Conservation (phyloP, 2,113 vertebrate genomes). For the Peromyscus maniculatus region DNA sequence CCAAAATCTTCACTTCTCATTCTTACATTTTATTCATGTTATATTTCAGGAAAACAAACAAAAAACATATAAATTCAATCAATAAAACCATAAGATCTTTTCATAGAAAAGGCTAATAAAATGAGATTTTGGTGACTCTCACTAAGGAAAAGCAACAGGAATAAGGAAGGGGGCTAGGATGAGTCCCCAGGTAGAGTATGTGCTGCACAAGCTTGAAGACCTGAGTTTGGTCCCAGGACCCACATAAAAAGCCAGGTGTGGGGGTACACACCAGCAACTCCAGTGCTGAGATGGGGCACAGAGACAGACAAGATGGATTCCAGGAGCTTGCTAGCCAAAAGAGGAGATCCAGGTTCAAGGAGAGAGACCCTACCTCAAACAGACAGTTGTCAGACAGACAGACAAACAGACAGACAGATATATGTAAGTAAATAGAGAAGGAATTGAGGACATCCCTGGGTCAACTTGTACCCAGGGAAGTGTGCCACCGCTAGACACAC, state of each 20-base stretch:
- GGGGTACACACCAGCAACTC: too few relatives aligned
- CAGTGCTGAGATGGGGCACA: not conserved
- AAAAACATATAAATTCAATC: not conserved
- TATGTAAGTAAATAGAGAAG: not conserved
- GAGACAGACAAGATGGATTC: not conserved
- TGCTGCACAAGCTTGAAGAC: not conserved
- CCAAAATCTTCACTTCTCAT: not conserved
- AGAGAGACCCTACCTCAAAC: not conserved
- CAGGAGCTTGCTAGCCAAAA: not conserved
- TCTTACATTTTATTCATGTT: not conserved
- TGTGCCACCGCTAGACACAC: not conserved
- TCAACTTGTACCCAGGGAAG: not conserved
- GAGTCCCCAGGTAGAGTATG: too few relatives aligned
- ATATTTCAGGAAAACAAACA: constrained; percentile 15
- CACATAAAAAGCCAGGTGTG: not conserved
- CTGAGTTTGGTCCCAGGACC: not conserved
- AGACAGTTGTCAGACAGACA: not conserved
- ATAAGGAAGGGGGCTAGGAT: not conserved
- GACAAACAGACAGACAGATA: not conserved
- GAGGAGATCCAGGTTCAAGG: not conserved
- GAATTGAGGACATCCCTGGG: not conserved
- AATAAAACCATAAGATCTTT: not conserved
- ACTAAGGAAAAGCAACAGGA: not conserved
- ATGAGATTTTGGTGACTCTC: constrained; percentile 24
- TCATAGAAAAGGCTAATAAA: not conserved